Percentiles rank a stretch among this genome's conserved stretches.
Evolutionary conservation across 2,113 vertebrate species (phyloP).

Genomic region (Morone chrysops): DNA sequence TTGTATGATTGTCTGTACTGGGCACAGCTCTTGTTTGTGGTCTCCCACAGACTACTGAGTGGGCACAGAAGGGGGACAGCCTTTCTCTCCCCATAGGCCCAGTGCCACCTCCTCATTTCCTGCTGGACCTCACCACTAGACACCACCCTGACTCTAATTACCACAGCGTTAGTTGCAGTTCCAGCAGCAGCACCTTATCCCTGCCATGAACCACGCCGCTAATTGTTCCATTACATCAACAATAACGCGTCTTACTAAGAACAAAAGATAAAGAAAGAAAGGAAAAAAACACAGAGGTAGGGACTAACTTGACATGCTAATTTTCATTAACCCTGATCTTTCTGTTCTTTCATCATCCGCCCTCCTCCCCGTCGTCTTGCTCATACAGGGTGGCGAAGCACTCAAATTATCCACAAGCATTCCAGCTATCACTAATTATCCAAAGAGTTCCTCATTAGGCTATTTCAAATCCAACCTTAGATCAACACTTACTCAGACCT

Average conservation of each 20-base stretch:
- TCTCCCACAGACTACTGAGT: constrained; percentile 86
- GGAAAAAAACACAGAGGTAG: constrained; percentile 69
- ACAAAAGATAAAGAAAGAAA: constrained; percentile 72
- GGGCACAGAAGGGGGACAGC: constrained; percentile 79
- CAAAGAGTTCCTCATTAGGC: constrained; percentile 88
- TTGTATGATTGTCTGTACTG: constrained; percentile 92
- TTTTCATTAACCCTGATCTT: constrained; percentile 86
- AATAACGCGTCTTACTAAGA: constrained; percentile 79
- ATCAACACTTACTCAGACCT: constrained; percentile 86
- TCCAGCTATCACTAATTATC: constrained; percentile 83
- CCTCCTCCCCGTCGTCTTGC: constrained; percentile 59
- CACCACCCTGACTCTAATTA: constrained; percentile 90
- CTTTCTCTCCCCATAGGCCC: constrained; percentile 86
- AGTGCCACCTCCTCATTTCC: constrained; percentile 88
- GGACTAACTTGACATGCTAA: constrained; percentile 82
- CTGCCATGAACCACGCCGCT: constrained; percentile 80
- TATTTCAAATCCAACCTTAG: constrained; percentile 87
- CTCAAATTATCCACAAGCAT: constrained; percentile 88
- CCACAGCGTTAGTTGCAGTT: constrained; percentile 67
- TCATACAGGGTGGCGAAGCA: constrained; percentile 69
- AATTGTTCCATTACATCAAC: constrained; percentile 90
- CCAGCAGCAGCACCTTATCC: constrained; percentile 74
- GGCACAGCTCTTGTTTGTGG: constrained; percentile 93
- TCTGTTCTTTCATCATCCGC: constrained; percentile 75
- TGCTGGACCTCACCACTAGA: constrained; percentile 90